A percentile compares a stretch with the other conserved stretches of the same genome.
These are phyloP conservation scores for Zaprionus lachaisei DNA, from an alignment of 1,140 invertebrate species.

Conservation along the genomic window DNA sequence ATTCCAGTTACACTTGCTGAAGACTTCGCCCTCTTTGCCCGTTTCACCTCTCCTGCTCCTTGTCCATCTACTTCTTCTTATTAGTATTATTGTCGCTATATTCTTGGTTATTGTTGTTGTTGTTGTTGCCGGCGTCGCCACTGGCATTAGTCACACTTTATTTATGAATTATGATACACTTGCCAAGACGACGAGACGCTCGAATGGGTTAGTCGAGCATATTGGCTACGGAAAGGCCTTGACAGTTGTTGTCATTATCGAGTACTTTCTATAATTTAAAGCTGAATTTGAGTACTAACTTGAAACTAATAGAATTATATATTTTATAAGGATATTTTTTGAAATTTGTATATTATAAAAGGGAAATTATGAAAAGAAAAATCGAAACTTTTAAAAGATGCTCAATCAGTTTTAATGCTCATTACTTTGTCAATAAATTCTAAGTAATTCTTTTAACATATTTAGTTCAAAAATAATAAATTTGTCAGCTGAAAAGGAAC, in stretches of 20 bases:
- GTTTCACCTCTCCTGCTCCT: background rate
- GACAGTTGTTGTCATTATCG: background rate
- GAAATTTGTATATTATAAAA: too few species aligned
- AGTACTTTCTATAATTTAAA: background rate
- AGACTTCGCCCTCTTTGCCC: conserved; percentile 37
- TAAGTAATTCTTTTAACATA: too few species aligned
- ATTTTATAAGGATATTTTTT: too few species aligned
- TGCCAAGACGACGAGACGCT: conserved; percentile 4
- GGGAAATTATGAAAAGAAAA: too few species aligned
- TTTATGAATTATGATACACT: conserved; percentile 79
- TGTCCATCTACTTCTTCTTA: background rate
- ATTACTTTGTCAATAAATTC: too few species aligned
- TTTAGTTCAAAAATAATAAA: too few species aligned
- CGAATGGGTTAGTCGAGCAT: conserved; percentile 39
- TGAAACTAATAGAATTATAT: too few species aligned
- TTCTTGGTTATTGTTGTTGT: conserved; percentile 12
- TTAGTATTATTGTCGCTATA: conserved; percentile 11
- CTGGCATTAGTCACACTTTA: conserved; percentile 81
- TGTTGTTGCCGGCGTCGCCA: conserved; percentile 41
- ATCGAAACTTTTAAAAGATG: too few species aligned
- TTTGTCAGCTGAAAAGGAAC: too few species aligned
- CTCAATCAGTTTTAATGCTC: too few species aligned
- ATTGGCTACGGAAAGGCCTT: background rate
- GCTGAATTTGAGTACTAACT: background rate
- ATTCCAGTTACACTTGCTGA: conserved; percentile 76